Evolutionary conservation across 2,113 vertebrate species (phyloP), one percentile per base, ranked within the genome.

Genomic region (Cepphus grylle): DNA sequence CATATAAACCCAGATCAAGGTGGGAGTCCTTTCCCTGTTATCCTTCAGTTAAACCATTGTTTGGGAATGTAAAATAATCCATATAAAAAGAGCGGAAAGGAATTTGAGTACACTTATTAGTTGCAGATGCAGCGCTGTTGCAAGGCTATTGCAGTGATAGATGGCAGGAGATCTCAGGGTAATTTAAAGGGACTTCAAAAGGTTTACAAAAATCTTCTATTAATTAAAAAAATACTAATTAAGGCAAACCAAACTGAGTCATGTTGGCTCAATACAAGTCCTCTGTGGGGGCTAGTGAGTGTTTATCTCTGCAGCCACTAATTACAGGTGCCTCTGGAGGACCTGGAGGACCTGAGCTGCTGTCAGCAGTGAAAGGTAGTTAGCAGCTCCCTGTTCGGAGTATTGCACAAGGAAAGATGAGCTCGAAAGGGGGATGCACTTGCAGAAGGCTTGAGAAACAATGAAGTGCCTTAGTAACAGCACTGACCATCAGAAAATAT

Each of bases 1-100:
- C 70, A 38, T 40, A 91, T 94, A 97, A 95, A 95, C 81, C 71
- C 86, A 70, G 53, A 89, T 86, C 43, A 91, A 94, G 81, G 92
- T 88, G 77, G 94, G 42, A 91, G 73, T 84, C 92, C 91, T 94
- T 95, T 78, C 66, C 43, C 84, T 87, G n/a, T 78, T 86, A 91
- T 87, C 87, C 95, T 87, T 90, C 94, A 74, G 70, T 59, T 80
- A 90, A 93, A 66, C 74, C 67, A 38, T 11, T 55, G 61, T 26
- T 80, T 47, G 27, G 13, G 62, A 61, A 85, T 47, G 83, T 70
- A 81, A 96, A 94, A 78, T n/a, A 69, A 88, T 72, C 58, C 55
- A 22, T 62, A 56, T 2, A 20, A 80, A 42, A 86, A 36, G 62
- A 69, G 11, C 2, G 19, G 50, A 73, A 88, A 85, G 74, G 71